Evolutionary conservation across 2,888 invertebrate species (phyloP).

Genomic region (Maniola hyperantus): DNA sequence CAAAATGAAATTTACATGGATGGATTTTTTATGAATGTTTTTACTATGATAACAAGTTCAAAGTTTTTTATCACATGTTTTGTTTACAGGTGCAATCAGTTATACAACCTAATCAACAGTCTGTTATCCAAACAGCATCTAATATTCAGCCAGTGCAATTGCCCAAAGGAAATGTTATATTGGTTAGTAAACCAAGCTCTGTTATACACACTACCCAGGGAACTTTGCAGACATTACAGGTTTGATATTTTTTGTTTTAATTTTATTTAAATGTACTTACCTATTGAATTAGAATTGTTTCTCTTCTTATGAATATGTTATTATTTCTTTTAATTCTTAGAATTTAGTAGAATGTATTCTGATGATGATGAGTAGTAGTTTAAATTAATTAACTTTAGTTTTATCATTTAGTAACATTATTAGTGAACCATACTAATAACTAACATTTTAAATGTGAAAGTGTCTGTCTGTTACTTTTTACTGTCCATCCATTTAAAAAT

Average conservation of each 20-base stretch:
- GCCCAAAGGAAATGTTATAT: slow-evolving; percentile 94
- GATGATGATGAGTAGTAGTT: no score
- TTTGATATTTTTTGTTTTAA: slow-evolving; percentile 55
- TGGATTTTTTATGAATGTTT: background rate
- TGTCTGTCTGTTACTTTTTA: no score
- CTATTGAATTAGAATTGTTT: background rate
- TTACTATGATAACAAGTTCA: background rate
- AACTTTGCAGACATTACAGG: slow-evolving; percentile 93
- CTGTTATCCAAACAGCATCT: slow-evolving; percentile 96
- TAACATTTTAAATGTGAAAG: no score
- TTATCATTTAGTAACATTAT: background rate
- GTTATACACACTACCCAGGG: slow-evolving; percentile 96
- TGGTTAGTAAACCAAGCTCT: slow-evolving; percentile 94
- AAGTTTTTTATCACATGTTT: slow-evolving; percentile 34
- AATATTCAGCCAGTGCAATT: slow-evolving; percentile 91
- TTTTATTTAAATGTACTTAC: background rate
- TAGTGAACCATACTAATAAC: background rate
- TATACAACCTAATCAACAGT: slow-evolving; percentile 97
- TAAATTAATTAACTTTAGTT: no score
- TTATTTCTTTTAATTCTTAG: no score
- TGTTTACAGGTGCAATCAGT: slow-evolving; percentile 93
- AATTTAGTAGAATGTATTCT: background rate
- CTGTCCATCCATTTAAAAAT: no score
- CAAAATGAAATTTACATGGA: background rate
- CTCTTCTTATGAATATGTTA: background rate